Percentiles rank a stretch among this genome's conserved stretches.
phyloP scores from a whole-genome alignment of 2,888 invertebrate species.

The Mantis religiosa region DNA sequence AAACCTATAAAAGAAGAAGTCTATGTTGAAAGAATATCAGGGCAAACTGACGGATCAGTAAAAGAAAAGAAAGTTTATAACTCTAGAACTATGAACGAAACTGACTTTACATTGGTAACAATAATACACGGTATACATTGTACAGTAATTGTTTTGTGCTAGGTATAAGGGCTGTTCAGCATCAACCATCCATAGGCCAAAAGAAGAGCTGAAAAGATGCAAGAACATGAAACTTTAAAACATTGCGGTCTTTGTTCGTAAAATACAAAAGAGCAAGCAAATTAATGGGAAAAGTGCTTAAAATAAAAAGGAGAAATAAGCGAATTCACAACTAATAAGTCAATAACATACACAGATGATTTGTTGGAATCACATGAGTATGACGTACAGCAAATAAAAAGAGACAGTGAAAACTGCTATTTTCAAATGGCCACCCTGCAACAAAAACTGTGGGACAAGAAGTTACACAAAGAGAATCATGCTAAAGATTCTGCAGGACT shows the following conservation, averaged over 20 bases:
- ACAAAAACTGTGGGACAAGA: no score
- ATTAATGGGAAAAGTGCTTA: slow-evolving; percentile 75
- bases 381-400: slow-evolving; percentile 65
- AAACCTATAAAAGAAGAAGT: slow-evolving; percentile 56
- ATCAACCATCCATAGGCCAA: slow-evolving; percentile 54
- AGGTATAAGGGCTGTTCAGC: slow-evolving; percentile 57
- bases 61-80: slow-evolving; percentile 54
- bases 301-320: slow-evolving; percentile 59
- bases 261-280: slow-evolving; percentile 66
- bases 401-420: slow-evolving; percentile 62
- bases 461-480: no score
- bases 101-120: slow-evolving; percentile 68
- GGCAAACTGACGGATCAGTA: slow-evolving; percentile 54
- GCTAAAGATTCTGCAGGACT: no score
- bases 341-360: slow-evolving; percentile 73
- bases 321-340: slow-evolving; percentile 60
- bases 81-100: slow-evolving; percentile 57
- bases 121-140: slow-evolving; percentile 63
- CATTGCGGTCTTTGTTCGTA: slow-evolving; percentile 58
- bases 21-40: slow-evolving; percentile 45
- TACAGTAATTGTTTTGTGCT: slow-evolving; percentile 59
- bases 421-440: no score
- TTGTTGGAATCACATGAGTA: slow-evolving; percentile 73
- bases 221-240: slow-evolving; percentile 73
- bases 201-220: slow-evolving; percentile 68